Evolutionary conservation across 2,888 invertebrate genomes (phyloP), one percentile per base, ranked within the genome.

Genomic region (Lysandra bellargus): DNA sequence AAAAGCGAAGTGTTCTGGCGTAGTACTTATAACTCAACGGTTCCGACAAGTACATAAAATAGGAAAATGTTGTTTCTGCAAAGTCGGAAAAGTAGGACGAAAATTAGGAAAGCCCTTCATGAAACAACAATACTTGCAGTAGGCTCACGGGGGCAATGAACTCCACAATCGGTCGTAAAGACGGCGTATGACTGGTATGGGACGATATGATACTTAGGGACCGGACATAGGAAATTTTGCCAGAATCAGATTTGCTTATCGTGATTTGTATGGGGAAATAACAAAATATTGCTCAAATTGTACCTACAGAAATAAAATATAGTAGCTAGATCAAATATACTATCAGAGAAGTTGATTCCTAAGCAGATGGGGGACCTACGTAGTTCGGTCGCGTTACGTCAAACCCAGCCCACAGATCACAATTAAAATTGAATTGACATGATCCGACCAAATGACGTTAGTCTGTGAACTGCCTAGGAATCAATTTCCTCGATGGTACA

Each of bases 161-260:
- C 86, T 84, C 83, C 80, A 83, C 87, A 86, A 89, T 89, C 85
- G 88, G 90, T 87, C 87, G 85, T 87, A 88, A 90, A 90, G 85
- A 85, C 85, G 83, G 82, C 82, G 82, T 83, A 87, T 83, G 85
- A 83, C 83, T 85, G 57, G 86, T 84, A 83, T 85, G 86, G 85
- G 87, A 85, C 84, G 81, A 80, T 23, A 72, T 72, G 72, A 72
- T 30, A 73, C 40, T n/a, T 7, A 73, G 40, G 75, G 49, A 53
- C 23, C 30, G 23, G 75, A 49, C 75, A 30, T 30, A 75, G n/a
- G 74, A 23, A 74, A 44, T 73, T 74, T 74, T 74, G 44, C 23
- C 30, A 30, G 7, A 69, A 69, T 69, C 12, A 23, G 64, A 69
- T 69, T 33, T 69, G 64, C 64, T 69, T 69, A 69, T 69, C 64